phyloP scores from a whole-genome alignment of 2,113 vertebrate genomes.

The Sceloporus tristichus region DNA sequence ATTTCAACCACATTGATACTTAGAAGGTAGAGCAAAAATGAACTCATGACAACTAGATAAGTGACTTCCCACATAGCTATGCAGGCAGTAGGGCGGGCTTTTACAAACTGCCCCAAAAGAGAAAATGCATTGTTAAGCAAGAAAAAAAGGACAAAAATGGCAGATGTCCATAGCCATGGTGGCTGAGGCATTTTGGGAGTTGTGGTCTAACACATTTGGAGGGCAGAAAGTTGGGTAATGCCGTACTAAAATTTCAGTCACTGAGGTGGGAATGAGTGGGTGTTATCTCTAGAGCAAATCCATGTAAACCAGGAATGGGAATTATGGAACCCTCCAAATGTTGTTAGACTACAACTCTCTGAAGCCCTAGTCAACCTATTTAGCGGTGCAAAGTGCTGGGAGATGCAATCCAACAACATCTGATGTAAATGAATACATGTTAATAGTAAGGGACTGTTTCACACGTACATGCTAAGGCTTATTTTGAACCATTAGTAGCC shows the following conservation, averaged over 20 bases:
- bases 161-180: neutral
- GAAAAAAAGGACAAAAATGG: neutral
- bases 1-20: neutral
- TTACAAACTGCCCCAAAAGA: neutral
- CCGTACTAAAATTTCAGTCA: neutral
- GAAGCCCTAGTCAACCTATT: too few species aligned
- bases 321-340: too few species aligned
- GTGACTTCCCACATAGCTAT: neutral
- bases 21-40: neutral
- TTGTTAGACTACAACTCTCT: too few species aligned
- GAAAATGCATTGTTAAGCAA: neutral
- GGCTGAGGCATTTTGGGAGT: neutral
- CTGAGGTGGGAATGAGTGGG: neutral
- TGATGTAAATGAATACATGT: neutral
- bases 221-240: neutral
- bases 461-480: neutral
- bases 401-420: too few species aligned
- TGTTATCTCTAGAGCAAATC: neutral
- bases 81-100: neutral
- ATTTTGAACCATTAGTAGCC: slow-evolving; percentile 4
- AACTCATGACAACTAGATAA: neutral
- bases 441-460: neutral
- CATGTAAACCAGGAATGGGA: neutral
- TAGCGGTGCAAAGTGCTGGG: too few species aligned
- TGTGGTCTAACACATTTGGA: neutral